phyloP scores from a whole-genome alignment of 2,888 invertebrate species.

The Dascillus cervinus region DNA sequence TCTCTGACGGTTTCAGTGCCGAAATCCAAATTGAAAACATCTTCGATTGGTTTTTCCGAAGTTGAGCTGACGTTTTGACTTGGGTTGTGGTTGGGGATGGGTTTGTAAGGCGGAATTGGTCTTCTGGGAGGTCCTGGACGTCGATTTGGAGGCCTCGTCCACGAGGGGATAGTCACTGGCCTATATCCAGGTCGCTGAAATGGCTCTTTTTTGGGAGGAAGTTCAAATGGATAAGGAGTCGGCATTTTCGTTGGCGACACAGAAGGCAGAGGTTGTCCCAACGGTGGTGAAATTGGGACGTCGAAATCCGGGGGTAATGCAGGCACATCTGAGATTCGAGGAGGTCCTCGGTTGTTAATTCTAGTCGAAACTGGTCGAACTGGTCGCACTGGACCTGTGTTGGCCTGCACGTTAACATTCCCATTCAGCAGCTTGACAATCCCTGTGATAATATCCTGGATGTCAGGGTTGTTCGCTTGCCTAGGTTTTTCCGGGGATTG shows the following conservation, averaged over 20 bases:
- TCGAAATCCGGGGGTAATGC: conserved; percentile 63
- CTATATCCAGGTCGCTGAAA: conserved; percentile 48
- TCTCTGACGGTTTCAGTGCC: conserved; percentile 29
- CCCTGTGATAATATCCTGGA: conserved; percentile 85
- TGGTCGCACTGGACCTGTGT: conserved; percentile 56
- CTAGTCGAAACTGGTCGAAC: conserved; percentile 63
- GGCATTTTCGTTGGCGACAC: conserved; percentile 47
- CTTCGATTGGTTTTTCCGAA: conserved; percentile 36
- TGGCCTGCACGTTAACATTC: conserved; percentile 78
- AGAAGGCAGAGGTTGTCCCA: conserved; percentile 44
- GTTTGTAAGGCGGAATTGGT: conserved; percentile 57
- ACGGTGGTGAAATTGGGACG: conserved; percentile 45
- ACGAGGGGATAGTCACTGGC: conserved; percentile 55
- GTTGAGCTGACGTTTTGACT: conserved; percentile 36
- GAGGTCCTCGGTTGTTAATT: conserved; percentile 86
- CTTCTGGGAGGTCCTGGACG: conserved; percentile 50
- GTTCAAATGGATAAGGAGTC: conserved; percentile 71
- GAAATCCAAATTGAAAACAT: conserved; percentile 37
- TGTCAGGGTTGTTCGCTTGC: conserved; percentile 65
- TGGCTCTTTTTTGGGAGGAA: conserved; percentile 57
- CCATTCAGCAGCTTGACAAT: conserved; percentile 83
- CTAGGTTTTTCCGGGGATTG: conserved; percentile 44
- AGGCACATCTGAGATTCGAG: conserved; percentile 71
- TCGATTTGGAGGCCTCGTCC: conserved; percentile 49
- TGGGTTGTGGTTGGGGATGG: conserved; percentile 42